These are phyloP conservation scores for Oikopleura albicans DNA, from an alignment of 23 tunicate species.

Conservation along the genomic window DNA sequence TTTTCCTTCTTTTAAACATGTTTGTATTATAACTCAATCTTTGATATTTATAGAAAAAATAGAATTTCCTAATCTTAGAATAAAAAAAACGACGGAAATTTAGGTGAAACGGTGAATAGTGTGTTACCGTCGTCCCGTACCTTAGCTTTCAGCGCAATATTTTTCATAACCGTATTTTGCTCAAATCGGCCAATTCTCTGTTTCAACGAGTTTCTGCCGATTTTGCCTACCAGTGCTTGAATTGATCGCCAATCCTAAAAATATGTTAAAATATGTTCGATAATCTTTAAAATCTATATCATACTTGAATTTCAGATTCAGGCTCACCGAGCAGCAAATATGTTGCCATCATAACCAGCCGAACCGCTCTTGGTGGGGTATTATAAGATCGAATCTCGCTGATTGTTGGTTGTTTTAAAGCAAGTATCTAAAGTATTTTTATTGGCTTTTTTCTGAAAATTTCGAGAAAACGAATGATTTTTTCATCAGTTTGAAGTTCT, in stretches of 20 bases:
- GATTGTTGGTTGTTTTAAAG: slow-evolving; percentile 80
- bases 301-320: no score
- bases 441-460: no score
- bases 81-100: no score
- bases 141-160: slow-evolving; percentile 37
- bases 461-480: no score
- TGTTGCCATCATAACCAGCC: slow-evolving; percentile 75
- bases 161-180: slow-evolving; percentile 19
- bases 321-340: slow-evolving; percentile 74
- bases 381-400: slow-evolving; percentile 78
- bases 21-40: no score
- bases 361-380: slow-evolving; percentile 47
- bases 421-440: slow-evolving; percentile 44
- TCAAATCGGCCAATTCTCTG: slow-evolving; percentile 38
- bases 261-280: not conserved
- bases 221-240: slow-evolving; percentile 65
- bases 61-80: no score
- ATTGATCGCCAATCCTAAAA: slow-evolving; percentile 57
- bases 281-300: no score
- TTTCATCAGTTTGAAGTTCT: no score
- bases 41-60: no score
- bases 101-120: no score
- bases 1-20: no score
- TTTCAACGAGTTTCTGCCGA: slow-evolving; percentile 59
- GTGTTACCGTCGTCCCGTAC: not conserved